phyloP scores from a whole-genome alignment of 1,140 invertebrate genomes.

The Idris sp. region DNA sequence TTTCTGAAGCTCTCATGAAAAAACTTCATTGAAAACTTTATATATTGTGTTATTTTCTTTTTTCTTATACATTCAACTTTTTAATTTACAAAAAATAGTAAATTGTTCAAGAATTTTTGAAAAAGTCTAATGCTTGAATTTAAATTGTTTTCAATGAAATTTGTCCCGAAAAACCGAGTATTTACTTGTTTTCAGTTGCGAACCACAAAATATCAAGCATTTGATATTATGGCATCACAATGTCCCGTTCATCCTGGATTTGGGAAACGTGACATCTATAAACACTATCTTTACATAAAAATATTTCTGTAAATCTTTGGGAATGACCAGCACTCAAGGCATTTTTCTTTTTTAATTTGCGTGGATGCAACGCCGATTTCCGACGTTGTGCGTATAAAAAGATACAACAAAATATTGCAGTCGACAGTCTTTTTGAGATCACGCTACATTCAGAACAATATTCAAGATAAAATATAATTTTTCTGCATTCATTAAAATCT shows the following conservation, averaged over 20 bases:
- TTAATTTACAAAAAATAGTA: too few species aligned
- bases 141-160: too few species aligned
- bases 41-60: too few species aligned
- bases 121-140: too few species aligned
- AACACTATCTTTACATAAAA: slow-evolving; percentile 44
- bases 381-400: slow-evolving; percentile 40
- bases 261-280: slow-evolving; percentile 14
- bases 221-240: too few species aligned
- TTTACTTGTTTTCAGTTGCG: too few species aligned
- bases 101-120: too few species aligned
- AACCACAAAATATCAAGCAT: too few species aligned
- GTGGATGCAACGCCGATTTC: slow-evolving; percentile 22
- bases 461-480: slow-evolving; percentile 26
- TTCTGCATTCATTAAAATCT: background rate
- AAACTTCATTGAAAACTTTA: too few species aligned
- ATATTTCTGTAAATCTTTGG: slow-evolving; percentile 64
- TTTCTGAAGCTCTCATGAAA: slow-evolving; percentile 10
- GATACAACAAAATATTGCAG: slow-evolving; percentile 49
- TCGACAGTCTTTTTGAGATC: slow-evolving; percentile 71
- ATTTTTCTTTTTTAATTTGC: slow-evolving; percentile 45
- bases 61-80: too few species aligned
- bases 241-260: too few species aligned
- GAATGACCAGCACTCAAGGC: slow-evolving; percentile 67
- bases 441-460: slow-evolving; percentile 63
- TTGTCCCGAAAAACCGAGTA: background rate